phyloP scores from a whole-genome alignment of 2,888 invertebrate genomes.

The Tenthredo livida region DNA sequence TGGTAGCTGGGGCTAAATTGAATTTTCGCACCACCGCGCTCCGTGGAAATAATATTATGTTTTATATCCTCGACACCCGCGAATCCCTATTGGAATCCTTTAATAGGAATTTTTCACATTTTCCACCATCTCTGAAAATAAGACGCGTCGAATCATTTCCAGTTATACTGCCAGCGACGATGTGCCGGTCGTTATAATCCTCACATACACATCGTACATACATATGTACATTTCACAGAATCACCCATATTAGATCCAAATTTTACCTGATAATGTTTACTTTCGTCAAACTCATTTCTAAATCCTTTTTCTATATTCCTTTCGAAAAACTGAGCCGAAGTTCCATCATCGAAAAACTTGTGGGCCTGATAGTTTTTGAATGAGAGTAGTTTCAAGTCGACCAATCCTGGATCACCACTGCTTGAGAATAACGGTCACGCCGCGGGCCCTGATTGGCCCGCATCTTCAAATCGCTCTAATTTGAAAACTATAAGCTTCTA shows the following conservation, averaged over 20 bases:
- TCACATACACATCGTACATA: neutral
- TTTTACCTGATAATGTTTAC: neutral
- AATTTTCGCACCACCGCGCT: conserved; percentile 72
- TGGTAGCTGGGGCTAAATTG: conserved; percentile 67
- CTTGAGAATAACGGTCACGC: neutral
- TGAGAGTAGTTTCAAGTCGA: neutral
- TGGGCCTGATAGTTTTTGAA: neutral
- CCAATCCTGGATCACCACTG: neutral
- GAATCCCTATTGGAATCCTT: conserved; percentile 72
- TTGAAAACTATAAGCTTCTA: neutral
- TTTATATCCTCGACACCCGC: conserved; percentile 72
- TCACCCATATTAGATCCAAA: neutral
- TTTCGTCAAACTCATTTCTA: neutral
- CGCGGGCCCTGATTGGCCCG: neutral
- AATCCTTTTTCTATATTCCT: neutral
- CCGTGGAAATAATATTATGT: conserved; percentile 75
- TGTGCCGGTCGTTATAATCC: neutral
- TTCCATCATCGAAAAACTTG: neutral
- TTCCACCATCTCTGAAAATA: conserved; percentile 72
- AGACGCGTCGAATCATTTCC: conserved; percentile 60
- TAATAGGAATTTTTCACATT: conserved; percentile 76
- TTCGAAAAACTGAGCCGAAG: neutral
- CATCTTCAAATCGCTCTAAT: neutral
- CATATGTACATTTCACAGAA: neutral
- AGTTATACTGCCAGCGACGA: neutral